phyloP scores from a whole-genome alignment of 2,113 vertebrate genomes.

The Cinclus mexicanus region DNA sequence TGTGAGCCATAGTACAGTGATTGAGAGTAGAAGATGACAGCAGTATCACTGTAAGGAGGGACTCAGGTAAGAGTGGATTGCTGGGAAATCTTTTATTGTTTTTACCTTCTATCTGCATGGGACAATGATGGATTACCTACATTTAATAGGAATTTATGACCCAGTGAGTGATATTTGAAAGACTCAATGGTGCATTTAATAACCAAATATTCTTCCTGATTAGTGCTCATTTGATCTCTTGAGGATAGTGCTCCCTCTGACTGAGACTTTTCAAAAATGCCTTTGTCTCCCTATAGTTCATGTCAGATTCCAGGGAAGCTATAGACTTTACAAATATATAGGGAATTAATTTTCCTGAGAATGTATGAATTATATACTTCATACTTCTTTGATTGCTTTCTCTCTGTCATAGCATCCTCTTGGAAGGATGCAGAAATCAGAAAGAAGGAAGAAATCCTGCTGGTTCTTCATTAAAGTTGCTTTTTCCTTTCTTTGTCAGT shows the following conservation, averaged over 20 bases:
- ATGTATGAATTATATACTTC: background rate
- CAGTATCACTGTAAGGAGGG: background rate
- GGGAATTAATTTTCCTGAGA: background rate
- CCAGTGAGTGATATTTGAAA: slow-evolving; percentile 68
- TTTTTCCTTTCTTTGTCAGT: background rate
- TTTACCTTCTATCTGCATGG: slow-evolving; percentile 51
- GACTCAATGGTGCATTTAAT: slow-evolving; percentile 72
- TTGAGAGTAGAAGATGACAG: background rate
- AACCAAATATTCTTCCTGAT: slow-evolving; percentile 73
- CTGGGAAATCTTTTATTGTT: background rate
- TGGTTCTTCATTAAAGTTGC: background rate
- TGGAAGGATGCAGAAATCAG: background rate
- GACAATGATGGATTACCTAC: slow-evolving; percentile 49
- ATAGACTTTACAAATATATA: background rate
- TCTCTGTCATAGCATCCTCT: background rate
- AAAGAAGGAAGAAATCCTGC: background rate
- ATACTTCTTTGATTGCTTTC: background rate
- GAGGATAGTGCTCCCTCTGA: slow-evolving; percentile 20
- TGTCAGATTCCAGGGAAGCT: background rate
- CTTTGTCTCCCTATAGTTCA: background rate
- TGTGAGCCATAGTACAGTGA: background rate
- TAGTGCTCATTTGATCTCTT: slow-evolving; percentile 66
- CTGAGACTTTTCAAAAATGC: background rate
- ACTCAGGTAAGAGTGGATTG: background rate
- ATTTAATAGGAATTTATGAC: slow-evolving; percentile 72